These are phyloP conservation scores for Eupithecia subumbrata DNA, from an alignment of 2,888 invertebrate genomes.

Conservation along the genomic window DNA sequence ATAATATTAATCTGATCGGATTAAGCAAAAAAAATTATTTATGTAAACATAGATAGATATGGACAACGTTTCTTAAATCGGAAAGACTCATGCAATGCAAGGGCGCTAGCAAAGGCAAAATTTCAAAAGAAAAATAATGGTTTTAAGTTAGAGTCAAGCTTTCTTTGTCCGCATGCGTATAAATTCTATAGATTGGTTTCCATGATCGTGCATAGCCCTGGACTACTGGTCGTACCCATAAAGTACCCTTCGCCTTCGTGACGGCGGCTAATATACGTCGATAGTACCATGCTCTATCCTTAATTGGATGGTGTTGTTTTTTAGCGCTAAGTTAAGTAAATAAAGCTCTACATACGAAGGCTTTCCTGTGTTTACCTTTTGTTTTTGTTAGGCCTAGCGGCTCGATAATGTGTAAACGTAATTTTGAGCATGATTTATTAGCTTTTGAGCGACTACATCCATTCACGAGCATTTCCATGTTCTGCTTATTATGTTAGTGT, in stretches of 20 bases:
- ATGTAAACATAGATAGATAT: no score
- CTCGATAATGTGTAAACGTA: not conserved
- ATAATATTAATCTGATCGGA: no score
- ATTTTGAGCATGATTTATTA: not conserved
- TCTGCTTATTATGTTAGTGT: not conserved
- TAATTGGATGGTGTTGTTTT: conserved; percentile 58
- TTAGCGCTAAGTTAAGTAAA: conserved; percentile 2
- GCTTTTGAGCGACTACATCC: not conserved
- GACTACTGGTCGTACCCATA: conserved; percentile 51
- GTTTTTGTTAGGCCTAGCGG: not conserved
- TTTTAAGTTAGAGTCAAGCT: not conserved
- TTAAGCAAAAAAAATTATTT: no score
- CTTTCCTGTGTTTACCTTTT: not conserved
- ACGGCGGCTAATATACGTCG: conserved; percentile 59
- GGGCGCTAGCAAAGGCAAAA: not conserved
- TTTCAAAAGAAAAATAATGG: not conserved
- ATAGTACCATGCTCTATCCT: conserved; percentile 58
- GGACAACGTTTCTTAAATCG: not conserved
- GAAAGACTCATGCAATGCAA: no score
- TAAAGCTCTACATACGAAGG: conserved; percentile 7
- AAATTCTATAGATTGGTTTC: conserved; percentile 2
- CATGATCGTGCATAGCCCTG: conserved; percentile 20
- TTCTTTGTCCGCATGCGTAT: not conserved
- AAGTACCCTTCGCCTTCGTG: conserved; percentile 49
- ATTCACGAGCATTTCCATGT: not conserved